Evolutionary conservation across 2,113 vertebrate genomes (phyloP), one percentile per base, ranked within the genome.

Genomic region (Osmerus eperlanus): DNA sequence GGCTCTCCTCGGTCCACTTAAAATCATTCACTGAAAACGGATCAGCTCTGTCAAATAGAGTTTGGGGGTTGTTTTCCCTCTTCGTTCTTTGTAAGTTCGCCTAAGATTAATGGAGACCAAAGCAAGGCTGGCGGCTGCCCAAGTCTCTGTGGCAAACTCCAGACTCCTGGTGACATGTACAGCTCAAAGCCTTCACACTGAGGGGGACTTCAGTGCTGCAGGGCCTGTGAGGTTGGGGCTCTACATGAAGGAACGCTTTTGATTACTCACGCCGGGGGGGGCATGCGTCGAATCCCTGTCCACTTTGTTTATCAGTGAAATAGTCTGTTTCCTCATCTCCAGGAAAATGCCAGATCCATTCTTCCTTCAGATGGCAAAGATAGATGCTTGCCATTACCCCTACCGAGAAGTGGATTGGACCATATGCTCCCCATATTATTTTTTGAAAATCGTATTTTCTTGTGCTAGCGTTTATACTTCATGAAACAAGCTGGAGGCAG

Each of bases 301-400:
- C 52, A 16, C 51, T 67, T 13, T 53, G 52, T 54, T 25, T 3
- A 15, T 41, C 8, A 51, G 19, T 51, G 66, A 54, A 52, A 16
- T 29, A 11, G 52, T 68, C 51, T 64, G 67, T 70, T 78, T 64
- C 29, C 52, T 83, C 71, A 75, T 78, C 73, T 75, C 74, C 11
- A 14, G 21, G 13, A 61, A 73, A 71, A 65, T 71, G 65, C 75
- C 7, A 62, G 51, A 62, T 8, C 71, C 18, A 12, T 28, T 52
- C 70, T 69, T 69, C 36, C 56, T 72, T 85, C 73, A 36, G 65
- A 83, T 74, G 77, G 78, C 67, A 65, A 62, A 32, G 78, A 83
- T 84, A 78, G 79, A 88, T 85, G 72, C 67, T 73, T 79, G 79
- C 84, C 68, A 79, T 84, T 84, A 78, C 55, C 59, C 81, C 67